Conservation (phyloP, 1,140 invertebrate genomes). For the Neuroterus valhalla region DNA sequence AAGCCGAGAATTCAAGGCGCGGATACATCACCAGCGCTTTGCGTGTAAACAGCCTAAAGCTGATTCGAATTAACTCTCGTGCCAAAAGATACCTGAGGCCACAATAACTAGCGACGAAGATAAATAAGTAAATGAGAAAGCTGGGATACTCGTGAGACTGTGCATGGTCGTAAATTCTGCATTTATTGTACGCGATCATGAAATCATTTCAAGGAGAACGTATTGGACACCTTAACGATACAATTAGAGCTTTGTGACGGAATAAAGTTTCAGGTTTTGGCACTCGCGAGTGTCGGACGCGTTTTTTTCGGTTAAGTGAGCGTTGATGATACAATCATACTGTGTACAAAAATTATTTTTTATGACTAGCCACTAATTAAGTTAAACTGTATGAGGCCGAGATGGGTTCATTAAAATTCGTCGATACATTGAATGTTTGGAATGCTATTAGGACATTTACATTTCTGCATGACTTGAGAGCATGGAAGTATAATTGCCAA, state of each 20-base stretch:
- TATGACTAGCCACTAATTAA: neutral
- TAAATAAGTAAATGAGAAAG: slow-evolving; percentile 23
- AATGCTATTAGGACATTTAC: too few species aligned
- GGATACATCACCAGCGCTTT: slow-evolving; percentile 48
- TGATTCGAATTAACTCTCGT: slow-evolving; percentile 47
- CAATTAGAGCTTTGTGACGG: slow-evolving; percentile 6
- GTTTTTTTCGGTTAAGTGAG: neutral
- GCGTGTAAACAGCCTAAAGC: slow-evolving; percentile 55
- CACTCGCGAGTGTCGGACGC: neutral
- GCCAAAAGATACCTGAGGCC: slow-evolving; percentile 30
- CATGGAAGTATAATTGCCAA: too few species aligned
- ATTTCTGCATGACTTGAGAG: too few species aligned
- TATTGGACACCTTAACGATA: slow-evolving; percentile 9
- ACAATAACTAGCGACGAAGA: slow-evolving; percentile 13
- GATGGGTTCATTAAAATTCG: too few species aligned
- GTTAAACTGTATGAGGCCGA: neutral
- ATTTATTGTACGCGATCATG: slow-evolving; percentile 3
- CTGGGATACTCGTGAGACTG: neutral
- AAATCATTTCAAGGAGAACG: slow-evolving; percentile 19
- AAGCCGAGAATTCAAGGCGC: slow-evolving; percentile 46
- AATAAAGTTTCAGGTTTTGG: slow-evolving; percentile 1
- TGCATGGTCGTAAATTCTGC: neutral
- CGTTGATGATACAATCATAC: neutral
- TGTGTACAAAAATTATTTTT: neutral
- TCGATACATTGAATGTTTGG: too few species aligned